Conservation (phyloP, 2,888 invertebrate species). For the Podabrus alpinus region DNA sequence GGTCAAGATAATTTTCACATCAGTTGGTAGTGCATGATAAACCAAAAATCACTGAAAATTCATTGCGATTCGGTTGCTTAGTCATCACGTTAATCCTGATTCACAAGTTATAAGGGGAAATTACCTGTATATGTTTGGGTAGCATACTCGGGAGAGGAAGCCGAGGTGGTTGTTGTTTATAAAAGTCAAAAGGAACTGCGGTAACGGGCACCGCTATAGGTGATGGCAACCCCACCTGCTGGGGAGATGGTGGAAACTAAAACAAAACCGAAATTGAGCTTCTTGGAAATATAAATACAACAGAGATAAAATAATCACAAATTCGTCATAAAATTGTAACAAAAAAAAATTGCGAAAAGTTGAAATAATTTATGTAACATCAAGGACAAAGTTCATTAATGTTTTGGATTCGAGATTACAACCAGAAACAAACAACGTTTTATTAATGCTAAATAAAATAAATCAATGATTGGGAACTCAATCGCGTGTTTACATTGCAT, state of each 20-base stretch:
- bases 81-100: neutral
- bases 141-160: constrained; percentile 59
- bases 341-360: neutral
- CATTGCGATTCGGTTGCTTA: neutral
- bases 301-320: neutral
- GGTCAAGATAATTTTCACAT: neutral
- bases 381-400: neutral
- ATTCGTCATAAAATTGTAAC: neutral
- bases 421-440: neutral
- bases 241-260: constrained; percentile 78
- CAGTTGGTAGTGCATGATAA: constrained; percentile 38
- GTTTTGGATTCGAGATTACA: neutral
- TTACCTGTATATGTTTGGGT: constrained; percentile 68
- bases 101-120: neutral
- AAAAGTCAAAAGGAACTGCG: constrained; percentile 63
- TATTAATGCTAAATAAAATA: neutral
- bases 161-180: constrained; percentile 60
- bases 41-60: constrained; percentile 13
- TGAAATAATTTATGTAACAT: neutral
- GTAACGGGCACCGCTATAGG: constrained; percentile 60
- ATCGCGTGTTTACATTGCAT: neutral
- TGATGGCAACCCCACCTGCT: constrained; percentile 59
- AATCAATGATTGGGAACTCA: neutral
- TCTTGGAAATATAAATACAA: constrained; percentile 21
- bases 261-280: constrained; percentile 26